Evolutionary conservation across 2,113 vertebrate species (phyloP), one percentile per base, ranked within the genome.

Genomic region (Eretmochelys imbricata): DNA sequence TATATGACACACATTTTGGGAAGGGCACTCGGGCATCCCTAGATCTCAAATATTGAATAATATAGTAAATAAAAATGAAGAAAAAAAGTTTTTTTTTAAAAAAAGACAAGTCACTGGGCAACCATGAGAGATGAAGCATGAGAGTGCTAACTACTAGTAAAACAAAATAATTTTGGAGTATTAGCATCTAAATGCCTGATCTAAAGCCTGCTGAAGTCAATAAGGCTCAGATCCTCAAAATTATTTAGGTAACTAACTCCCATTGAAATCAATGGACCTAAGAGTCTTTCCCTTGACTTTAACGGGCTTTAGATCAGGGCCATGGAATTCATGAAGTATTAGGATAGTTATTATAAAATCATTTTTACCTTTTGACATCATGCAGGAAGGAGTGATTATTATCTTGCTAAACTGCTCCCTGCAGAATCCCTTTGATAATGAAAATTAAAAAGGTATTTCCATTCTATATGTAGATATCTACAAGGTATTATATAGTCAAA

Each of bases 141-240:
- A 92, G 92, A 93, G 75, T 51, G 65, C n/a, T 95, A 96, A 95
- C 85, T 96, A 90, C 90, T 59, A 93, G 91, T 97, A 95, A 96
- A 94, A 87, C 86, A 91, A 94, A 96, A 96, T 95, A 89, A 95
- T 51, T n/a, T 91, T 88, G 27, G 92, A 91, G 65, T 93, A 87
- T 93, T 96, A 92, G 65, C 72, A 81, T 88, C 53, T 51, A 90
- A 95, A 84, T 79, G 57, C 53, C 81, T 54, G 57, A 51, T 59
- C 92, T 78, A 95, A 91, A 97, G 16, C 78, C 22, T 38, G 49
- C 65, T 57, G 46, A 78, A 85, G 48, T 24, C 0, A 72, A 38
- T 72, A 38, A 72, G n/a, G 65, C 35, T 38, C n/a, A 72, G 31
- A 72, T 72, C 65, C n/a, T 72, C n/a, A 72, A 38, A 5, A 72